These are phyloP conservation scores for Plecotus auritus DNA, from an alignment of 2,113 vertebrate species.

Conservation along the genomic window DNA sequence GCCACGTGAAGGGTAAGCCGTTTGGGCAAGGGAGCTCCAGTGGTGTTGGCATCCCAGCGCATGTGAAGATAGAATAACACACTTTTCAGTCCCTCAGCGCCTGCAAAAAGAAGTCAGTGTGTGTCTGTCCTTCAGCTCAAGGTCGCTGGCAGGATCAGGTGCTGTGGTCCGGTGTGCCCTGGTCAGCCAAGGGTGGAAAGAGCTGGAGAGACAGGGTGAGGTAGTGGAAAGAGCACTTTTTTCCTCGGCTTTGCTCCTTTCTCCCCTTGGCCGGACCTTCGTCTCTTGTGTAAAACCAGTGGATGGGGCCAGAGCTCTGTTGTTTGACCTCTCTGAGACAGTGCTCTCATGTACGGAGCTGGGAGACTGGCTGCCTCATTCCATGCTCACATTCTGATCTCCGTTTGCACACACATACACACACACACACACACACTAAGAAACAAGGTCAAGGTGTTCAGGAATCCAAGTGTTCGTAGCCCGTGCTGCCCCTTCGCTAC, in stretches of 20 bases:
- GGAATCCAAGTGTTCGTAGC: neutral
- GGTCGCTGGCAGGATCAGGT: neutral
- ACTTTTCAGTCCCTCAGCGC: neutral
- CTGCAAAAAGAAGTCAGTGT: neutral
- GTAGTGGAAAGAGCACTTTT: neutral
- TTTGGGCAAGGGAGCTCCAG: neutral
- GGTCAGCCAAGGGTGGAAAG: neutral
- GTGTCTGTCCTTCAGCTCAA: neutral
- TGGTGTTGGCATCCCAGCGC: neutral
- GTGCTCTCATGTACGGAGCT: neutral
- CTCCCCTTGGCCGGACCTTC: neutral
- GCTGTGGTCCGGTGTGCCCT: neutral
- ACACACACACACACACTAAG: accelerated
- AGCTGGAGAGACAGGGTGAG: neutral
- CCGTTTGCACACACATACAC: accelerated
- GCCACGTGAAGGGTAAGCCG: neutral
- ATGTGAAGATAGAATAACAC: neutral
- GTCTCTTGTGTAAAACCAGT: neutral
- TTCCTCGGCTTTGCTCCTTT: neutral
- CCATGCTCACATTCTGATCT: neutral
- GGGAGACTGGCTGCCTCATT: neutral
- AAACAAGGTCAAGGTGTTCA: neutral
- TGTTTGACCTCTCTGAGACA: neutral
- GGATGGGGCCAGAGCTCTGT: neutral
- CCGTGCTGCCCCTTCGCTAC: neutral